Conservation (phyloP, 2,113 vertebrate genomes). For the Phainopepla nitens region DNA sequence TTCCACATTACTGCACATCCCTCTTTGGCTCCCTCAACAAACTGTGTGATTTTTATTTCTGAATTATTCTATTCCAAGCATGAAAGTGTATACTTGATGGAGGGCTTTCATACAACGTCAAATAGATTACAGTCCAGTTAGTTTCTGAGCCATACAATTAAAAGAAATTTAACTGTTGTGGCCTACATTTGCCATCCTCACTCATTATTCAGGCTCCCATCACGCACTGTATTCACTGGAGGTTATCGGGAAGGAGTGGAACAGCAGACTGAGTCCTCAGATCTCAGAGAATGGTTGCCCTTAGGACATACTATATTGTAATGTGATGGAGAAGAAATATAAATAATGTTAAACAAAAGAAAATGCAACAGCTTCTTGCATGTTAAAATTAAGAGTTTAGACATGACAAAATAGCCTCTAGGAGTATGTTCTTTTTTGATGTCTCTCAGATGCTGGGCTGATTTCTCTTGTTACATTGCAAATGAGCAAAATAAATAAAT, state of each 20-base stretch:
- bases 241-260: neutral
- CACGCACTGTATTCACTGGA: neutral
- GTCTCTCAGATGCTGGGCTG: neutral
- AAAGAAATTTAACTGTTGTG: neutral
- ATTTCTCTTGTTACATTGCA: neutral
- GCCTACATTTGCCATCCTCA: conserved; percentile 3
- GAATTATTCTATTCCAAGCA: neutral
- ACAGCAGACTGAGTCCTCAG: neutral
- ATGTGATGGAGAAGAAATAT: neutral
- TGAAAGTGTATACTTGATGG: neutral
- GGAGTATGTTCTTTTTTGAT: neutral
- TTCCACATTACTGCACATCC: neutral
- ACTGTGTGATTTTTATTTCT: neutral
- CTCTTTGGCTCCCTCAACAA: neutral
- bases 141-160: neutral
- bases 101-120: neutral
- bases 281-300: neutral
- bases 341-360: neutral
- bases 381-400: neutral
- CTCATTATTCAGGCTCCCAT: neutral
- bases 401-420: neutral
- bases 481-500: neutral
- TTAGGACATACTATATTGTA: neutral
- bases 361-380: neutral
- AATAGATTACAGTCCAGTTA: neutral